Evolutionary conservation across 2,113 vertebrate genomes (phyloP).

Genomic region (Takifugu flavidus): DNA sequence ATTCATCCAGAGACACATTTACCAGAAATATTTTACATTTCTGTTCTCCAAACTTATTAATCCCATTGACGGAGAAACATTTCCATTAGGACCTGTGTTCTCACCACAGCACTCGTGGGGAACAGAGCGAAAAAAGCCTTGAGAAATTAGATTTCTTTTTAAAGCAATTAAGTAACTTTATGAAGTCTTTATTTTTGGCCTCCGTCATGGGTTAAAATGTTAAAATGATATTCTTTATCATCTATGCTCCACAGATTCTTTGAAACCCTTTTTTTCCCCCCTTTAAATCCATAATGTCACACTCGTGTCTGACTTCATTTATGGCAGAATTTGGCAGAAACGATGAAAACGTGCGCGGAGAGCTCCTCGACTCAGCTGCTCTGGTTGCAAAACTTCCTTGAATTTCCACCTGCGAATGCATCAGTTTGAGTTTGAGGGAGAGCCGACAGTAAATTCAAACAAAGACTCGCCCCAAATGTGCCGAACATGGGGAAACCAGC

Average conservation of each 20-base stretch:
- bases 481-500: conserved; percentile 14
- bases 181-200: conserved; percentile 30
- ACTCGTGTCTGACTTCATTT: no score
- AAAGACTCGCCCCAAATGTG: conserved; percentile 22
- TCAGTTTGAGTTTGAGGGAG: conserved; percentile 6
- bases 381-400: no score
- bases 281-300: no score
- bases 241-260: no score
- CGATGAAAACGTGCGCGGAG: no score
- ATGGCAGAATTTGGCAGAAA: no score
- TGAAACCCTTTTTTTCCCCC: no score
- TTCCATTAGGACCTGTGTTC: conserved; percentile 57
- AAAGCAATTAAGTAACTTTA: conserved; percentile 34
- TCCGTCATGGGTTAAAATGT: conserved; percentile 17
- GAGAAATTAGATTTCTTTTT: conserved; percentile 55
- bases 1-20: conserved; percentile 10
- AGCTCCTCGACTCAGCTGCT: no score
- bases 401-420: conserved; percentile 1
- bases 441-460: conserved; percentile 8
- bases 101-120: conserved; percentile 60
- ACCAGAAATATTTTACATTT: conserved; percentile 45
- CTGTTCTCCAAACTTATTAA: conserved; percentile 60
- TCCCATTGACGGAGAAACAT: conserved; percentile 53
- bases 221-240: conserved; percentile 28
- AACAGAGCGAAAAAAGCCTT: conserved; percentile 36